These are phyloP conservation scores for Calliopum simillimum DNA, from an alignment of 2,888 invertebrate genomes.

Conservation along the genomic window DNA sequence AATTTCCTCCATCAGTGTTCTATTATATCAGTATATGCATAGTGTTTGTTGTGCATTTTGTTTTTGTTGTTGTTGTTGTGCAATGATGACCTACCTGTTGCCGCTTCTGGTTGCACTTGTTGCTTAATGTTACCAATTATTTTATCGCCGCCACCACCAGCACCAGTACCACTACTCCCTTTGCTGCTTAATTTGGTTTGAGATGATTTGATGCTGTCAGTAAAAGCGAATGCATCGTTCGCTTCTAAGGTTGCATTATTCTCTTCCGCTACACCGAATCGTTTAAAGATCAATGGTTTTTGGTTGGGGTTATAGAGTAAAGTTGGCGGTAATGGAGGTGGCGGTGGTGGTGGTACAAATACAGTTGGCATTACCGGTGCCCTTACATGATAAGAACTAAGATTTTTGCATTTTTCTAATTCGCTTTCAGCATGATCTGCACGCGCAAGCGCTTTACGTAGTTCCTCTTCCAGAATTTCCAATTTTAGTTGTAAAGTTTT, in stretches of 20 bases:
- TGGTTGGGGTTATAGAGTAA: conserved; percentile 55
- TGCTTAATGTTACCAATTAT: conserved; percentile 63
- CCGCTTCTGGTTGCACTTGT: conserved; percentile 64
- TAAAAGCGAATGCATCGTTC: conserved; percentile 44
- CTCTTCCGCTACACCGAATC: conserved; percentile 30
- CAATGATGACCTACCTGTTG: conserved; percentile 64
- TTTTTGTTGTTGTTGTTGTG: conserved; percentile 8
- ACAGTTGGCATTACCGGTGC: conserved; percentile 54
- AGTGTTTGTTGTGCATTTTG: conserved; percentile 8
- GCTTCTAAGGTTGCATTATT: conserved; percentile 22
- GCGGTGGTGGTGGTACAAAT: conserved; percentile 62
- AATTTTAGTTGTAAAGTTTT: conserved; percentile 71
- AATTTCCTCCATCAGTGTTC: too few species aligned
- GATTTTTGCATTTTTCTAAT: conserved; percentile 58
- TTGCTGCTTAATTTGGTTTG: conserved; percentile 54
- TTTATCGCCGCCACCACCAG: conserved; percentile 52
- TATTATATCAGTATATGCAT: background rate
- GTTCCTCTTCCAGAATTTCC: conserved; percentile 70
- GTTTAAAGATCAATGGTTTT: conserved; percentile 39
- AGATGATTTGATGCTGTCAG: conserved; percentile 52
- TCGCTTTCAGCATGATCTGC: conserved; percentile 70
- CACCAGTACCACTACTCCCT: conserved; percentile 37
- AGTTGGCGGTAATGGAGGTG: conserved; percentile 63
- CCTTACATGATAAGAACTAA: conserved; percentile 22
- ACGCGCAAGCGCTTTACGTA: conserved; percentile 68